Evolutionary conservation across 1,140 invertebrate genomes (phyloP).

Genomic region (Bathynomus jamesi): DNA sequence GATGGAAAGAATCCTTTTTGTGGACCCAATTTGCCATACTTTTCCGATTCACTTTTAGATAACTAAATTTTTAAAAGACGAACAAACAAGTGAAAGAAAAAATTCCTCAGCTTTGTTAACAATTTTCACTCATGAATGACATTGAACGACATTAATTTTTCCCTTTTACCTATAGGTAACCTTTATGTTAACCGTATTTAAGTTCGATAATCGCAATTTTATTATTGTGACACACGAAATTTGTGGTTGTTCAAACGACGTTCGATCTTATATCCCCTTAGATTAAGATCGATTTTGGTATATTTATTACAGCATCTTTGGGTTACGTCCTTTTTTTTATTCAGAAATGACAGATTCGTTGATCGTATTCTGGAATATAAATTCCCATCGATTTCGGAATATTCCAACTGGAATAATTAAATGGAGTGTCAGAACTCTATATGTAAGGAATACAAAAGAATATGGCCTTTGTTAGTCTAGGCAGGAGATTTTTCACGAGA

Average conservation of each 20-base stretch:
- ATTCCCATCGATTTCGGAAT: slow-evolving; percentile 1
- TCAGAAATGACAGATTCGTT: not conserved
- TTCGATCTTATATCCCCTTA: not conserved
- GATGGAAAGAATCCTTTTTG: not conserved
- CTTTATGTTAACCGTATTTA: too few relatives aligned
- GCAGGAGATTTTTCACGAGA: not conserved
- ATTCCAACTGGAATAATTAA: slow-evolving; percentile 1
- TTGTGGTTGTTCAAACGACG: not conserved
- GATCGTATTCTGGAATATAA: not conserved
- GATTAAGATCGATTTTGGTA: not conserved
- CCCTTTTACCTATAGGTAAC: too few relatives aligned
- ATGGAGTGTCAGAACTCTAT: not conserved
- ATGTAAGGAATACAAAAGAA: not conserved
- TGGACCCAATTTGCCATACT: not conserved
- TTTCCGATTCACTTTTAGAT: not conserved
- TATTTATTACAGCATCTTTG: not conserved
- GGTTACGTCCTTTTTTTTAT: not conserved
- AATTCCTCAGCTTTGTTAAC: not conserved
- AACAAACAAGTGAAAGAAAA: not conserved
- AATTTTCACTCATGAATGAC: not conserved
- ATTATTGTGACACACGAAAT: not conserved
- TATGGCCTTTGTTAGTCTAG: not conserved
- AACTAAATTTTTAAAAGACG: not conserved
- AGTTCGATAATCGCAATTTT: not conserved
- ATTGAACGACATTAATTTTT: not conserved